Percentiles rank a stretch among this genome's conserved stretches.
Evolutionary conservation across 2,888 invertebrate species (phyloP).

Genomic region (Meteorus colon): DNA sequence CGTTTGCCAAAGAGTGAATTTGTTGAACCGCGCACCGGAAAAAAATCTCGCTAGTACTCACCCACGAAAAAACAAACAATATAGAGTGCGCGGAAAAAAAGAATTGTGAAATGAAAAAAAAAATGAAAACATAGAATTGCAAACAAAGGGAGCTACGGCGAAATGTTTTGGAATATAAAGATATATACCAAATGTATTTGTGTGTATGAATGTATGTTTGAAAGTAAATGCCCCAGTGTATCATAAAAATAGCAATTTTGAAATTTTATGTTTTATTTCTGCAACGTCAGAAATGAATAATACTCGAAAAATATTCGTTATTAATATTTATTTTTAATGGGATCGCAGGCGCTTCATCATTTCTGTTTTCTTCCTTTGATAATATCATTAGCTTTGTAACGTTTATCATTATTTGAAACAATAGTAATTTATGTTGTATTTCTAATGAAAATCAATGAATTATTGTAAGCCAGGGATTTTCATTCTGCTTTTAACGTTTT

Average conservation of each 20-base stretch:
- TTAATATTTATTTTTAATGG: too few relatives aligned
- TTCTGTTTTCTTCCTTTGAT: too few relatives aligned
- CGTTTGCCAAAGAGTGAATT: conserved; percentile 29
- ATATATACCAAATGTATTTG: neutral
- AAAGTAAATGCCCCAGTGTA: neutral
- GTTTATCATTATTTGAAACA: too few relatives aligned
- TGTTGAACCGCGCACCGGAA: conserved; percentile 25
- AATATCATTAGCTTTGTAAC: too few relatives aligned
- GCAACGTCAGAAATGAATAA: neutral
- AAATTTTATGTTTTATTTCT: neutral
- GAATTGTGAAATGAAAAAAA: conserved; percentile 11
- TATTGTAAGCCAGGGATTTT: too few relatives aligned
- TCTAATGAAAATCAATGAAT: too few relatives aligned
- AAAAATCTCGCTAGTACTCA: conserved; percentile 30
- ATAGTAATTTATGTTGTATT: too few relatives aligned
- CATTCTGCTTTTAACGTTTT: too few relatives aligned
- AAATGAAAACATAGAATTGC: neutral
- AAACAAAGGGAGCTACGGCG: neutral
- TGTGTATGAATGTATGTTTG: neutral
- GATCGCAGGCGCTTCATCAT: too few relatives aligned
- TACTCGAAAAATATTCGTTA: neutral
- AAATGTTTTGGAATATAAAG: conserved; percentile 16
- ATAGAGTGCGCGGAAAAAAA: neutral
- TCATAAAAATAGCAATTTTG: neutral
- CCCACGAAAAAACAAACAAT: neutral